Base-by-base conservation (phyloP, 2,888 invertebrate genomes). In the Malacosoma neustria region DNA sequence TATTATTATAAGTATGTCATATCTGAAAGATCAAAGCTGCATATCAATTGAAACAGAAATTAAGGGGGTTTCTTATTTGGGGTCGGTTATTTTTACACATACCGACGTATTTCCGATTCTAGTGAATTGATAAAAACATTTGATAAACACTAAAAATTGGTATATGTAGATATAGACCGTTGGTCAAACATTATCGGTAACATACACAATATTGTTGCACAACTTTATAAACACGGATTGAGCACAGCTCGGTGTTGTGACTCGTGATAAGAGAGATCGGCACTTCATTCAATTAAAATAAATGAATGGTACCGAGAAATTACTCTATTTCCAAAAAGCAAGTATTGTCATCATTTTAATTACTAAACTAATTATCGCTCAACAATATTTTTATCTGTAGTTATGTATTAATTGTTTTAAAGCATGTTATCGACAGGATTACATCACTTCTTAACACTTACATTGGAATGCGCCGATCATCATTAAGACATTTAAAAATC, bases 261-360 rank as follows among this genome's bases (percentile, higher is more conserved):
- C 59, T 57, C 39, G 43, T 50, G 75, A 75, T 75, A 73, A 71
- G 49, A 41, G 49, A 57, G 70, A 68, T 74, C 72, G 54, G 54
- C 61, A 62, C 65, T 61, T 72, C 72, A 74, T 75, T 71, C 66
- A 72, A 69, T 65, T 63, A 69, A 71, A 67, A 66, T 65, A 64
- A 68, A 67, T 73, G 67, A 73, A 75, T 59, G 62, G 57, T 54
- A 50, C 48, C 46, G 51, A 41, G 40, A 44, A 38, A 39, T 40
- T 38, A 38, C 35, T 40, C 35, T 39, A 41, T 35, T 42, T 37
- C 35, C 38, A 30, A 29, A 32, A 13, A 35, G 37, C 38, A 34
- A 41, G 35, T 41, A 38, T 37, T 30, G 30, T 38, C 22, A 22
- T 5, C 22, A 5, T 22, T 22, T 7, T 22, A 22, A 22, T 22